Conservation (phyloP, 2,113 vertebrate species). For the Zootoca vivipara region DNA sequence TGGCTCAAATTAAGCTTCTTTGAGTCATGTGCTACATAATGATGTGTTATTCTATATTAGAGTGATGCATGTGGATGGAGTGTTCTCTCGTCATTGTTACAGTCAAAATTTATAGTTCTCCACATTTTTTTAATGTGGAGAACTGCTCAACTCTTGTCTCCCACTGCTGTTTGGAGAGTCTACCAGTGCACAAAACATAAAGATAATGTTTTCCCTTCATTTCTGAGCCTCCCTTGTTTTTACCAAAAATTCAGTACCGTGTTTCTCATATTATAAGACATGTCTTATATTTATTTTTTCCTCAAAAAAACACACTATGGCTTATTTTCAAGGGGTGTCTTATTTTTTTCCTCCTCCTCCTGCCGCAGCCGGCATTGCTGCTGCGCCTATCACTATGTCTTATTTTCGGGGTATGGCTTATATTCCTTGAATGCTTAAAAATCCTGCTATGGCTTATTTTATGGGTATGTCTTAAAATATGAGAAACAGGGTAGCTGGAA, state of each 20-base stretch:
- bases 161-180: background rate
- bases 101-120: background rate
- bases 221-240: background rate
- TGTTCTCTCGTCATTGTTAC: background rate
- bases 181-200: background rate
- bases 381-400: no score
- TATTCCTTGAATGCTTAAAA: no score
- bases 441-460: no score
- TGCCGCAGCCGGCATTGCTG: no score
- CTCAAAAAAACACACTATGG: no score
- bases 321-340: no score
- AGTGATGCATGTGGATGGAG: background rate
- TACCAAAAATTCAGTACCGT: background rate
- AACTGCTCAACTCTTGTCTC: background rate
- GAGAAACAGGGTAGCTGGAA: no score
- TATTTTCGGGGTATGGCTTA: no score
- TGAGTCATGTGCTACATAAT: background rate
- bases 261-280: no score
- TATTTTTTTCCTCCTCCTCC: no score
- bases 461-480: no score
- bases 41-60: background rate
- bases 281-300: no score
- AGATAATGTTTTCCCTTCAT: background rate
- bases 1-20: background rate
- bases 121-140: background rate